Evolutionary conservation across 2,888 invertebrate genomes (phyloP).

Genomic region (Dryococelus australis): DNA sequence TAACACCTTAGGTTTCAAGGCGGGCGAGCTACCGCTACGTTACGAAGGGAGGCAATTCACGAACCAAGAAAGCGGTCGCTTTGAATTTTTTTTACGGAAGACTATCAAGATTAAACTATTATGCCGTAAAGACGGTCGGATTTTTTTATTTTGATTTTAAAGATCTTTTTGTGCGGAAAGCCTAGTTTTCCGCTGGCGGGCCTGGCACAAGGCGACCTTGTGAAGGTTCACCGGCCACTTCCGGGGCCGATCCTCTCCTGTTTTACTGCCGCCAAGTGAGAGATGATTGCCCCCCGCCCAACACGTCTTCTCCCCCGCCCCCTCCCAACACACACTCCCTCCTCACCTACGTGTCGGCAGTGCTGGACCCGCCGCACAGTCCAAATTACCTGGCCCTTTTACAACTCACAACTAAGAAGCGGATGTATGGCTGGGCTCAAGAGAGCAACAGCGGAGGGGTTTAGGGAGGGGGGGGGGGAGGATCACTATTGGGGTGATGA

Average conservation of each 20-base stretch:
- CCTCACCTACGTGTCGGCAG: not conserved
- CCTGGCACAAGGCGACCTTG: not conserved
- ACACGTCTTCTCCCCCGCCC: too few relatives aligned
- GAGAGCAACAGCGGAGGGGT: not conserved
- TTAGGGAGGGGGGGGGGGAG: not conserved
- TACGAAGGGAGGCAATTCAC: too few relatives aligned
- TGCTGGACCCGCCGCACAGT: not conserved
- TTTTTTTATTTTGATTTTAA: too few relatives aligned
- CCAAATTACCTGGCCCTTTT: not conserved
- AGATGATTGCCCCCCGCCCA: slow-evolving; percentile 3
- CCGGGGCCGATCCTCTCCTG: not conserved
- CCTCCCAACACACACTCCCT: too few relatives aligned
- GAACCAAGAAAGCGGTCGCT: too few relatives aligned
- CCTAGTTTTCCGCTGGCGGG: too few relatives aligned
- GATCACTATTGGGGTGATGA: not conserved
- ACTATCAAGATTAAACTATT: too few relatives aligned
- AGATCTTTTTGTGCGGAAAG: too few relatives aligned
- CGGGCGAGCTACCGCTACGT: too few relatives aligned
- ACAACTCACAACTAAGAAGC: slow-evolving; percentile 7
- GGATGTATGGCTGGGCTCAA: not conserved
- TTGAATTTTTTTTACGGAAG: too few relatives aligned
- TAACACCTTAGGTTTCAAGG: too few relatives aligned
- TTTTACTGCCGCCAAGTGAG: slow-evolving; percentile 10
- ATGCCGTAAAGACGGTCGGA: too few relatives aligned
- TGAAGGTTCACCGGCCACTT: slow-evolving; percentile 16